phyloP scores from a whole-genome alignment of 2,797 vertebrate genomes.

The Aplochiton taeniatus region DNA sequence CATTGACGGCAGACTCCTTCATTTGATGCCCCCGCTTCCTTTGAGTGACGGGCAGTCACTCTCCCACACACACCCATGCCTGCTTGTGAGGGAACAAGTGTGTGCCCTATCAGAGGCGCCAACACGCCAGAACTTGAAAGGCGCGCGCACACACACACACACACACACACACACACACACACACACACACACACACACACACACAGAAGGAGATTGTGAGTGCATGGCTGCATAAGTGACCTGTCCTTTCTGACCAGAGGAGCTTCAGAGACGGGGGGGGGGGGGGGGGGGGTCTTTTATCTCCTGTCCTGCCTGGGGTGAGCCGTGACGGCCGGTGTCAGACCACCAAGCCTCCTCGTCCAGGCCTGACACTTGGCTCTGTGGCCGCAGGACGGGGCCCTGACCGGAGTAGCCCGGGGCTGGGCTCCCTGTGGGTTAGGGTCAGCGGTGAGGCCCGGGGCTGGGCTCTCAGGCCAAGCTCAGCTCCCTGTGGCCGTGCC shows the following conservation, averaged over 20 bases:
- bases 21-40: constrained; percentile 6
- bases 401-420: too few species aligned
- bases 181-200: background rate
- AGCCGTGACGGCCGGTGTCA: constrained; percentile 15
- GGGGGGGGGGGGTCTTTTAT: constrained; percentile 2
- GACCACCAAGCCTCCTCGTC: background rate
- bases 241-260: background rate
- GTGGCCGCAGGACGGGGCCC: constrained; percentile 4
- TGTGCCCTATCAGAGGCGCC: background rate
- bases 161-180: constrained; percentile 4
- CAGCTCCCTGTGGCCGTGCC: background rate
- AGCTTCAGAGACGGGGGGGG: constrained; percentile 5
- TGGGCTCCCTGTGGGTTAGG: too few species aligned
- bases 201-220: background rate
- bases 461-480: background rate
- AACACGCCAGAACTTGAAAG: background rate
- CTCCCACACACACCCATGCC: background rate
- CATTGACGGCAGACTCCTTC: constrained; percentile 17
- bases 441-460: background rate
- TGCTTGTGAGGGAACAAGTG: background rate
- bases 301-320: background rate
- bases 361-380: constrained; percentile 17
- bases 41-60: too few species aligned
- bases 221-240: background rate
- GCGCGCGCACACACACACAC: background rate